These are phyloP conservation scores for Smutsia gigantea DNA, from an alignment of 2,797 vertebrate genomes.

Conservation along the genomic window DNA sequence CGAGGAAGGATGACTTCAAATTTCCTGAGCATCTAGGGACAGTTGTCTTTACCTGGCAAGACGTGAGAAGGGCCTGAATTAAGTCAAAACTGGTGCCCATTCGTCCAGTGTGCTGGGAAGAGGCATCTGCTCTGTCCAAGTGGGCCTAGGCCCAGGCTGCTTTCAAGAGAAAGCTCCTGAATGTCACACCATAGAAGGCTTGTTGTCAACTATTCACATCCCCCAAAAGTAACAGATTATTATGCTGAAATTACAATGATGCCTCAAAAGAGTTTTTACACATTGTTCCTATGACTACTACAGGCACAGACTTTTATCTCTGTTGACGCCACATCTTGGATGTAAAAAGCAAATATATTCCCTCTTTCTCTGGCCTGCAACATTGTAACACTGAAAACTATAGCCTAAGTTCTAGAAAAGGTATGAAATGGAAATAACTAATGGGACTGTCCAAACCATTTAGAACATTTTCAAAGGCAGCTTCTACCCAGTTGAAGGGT, in stretches of 20 bases:
- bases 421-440: neutral
- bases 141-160: no score
- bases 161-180: neutral
- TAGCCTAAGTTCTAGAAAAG: neutral
- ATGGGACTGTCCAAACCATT: neutral
- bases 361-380: neutral
- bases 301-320: neutral
- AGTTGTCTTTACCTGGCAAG: neutral
- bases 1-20: neutral
- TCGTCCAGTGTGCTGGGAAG: neutral
- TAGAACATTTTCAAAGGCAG: neutral
- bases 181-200: no score
- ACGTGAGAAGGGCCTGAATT: neutral
- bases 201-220: neutral
- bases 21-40: neutral
- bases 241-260: neutral
- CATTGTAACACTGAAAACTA: neutral
- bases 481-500: neutral
- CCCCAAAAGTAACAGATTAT: neutral
- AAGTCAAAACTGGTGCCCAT: neutral
- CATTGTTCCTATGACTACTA: neutral
- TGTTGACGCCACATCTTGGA: neutral
- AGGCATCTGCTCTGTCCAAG: neutral
- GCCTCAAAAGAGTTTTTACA: neutral
- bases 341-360: neutral